phyloP scores from a whole-genome alignment of 2,797 vertebrate species.

The Darevskia nairensis region DNA sequence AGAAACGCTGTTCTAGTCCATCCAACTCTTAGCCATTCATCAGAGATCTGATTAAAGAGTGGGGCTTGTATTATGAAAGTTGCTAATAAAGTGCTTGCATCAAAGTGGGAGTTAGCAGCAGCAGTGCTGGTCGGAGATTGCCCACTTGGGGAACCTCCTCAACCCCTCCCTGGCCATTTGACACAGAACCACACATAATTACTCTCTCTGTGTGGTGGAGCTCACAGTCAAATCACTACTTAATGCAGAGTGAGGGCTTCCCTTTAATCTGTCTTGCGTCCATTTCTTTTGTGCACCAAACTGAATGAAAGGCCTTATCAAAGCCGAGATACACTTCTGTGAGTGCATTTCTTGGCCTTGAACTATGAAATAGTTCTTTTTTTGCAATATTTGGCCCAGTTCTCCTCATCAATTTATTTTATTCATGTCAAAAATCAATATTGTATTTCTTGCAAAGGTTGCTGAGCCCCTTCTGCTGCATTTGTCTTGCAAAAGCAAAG shows the following conservation, averaged over 20 bases:
- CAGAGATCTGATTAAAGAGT: neutral
- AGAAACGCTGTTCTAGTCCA: too few species aligned
- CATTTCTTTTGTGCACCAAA: constrained; percentile 10
- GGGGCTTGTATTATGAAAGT: neutral
- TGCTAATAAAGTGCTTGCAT: constrained; percentile 16
- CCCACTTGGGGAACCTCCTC: neutral
- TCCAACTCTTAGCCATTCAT: neutral
- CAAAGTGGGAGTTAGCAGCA: neutral
- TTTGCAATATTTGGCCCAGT: neutral
- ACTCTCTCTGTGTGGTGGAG: neutral
- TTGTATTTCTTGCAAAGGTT: neutral
- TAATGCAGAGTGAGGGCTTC: neutral
- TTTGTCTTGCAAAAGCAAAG: neutral
- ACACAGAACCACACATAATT: neutral
- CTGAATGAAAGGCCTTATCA: constrained; percentile 1
- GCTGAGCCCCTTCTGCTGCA: neutral
- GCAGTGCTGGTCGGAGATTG: neutral
- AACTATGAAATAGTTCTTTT: neutral
- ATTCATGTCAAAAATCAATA: neutral
- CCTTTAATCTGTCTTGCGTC: constrained; percentile 1
- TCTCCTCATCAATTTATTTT: neutral
- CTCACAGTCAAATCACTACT: neutral
- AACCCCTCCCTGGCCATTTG: neutral
- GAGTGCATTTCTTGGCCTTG: neutral
- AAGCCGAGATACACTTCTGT: neutral